Evolutionary conservation across 2,888 invertebrate genomes (phyloP), one percentile per base, ranked within the genome.

Genomic region (Folsomia manolachei): DNA sequence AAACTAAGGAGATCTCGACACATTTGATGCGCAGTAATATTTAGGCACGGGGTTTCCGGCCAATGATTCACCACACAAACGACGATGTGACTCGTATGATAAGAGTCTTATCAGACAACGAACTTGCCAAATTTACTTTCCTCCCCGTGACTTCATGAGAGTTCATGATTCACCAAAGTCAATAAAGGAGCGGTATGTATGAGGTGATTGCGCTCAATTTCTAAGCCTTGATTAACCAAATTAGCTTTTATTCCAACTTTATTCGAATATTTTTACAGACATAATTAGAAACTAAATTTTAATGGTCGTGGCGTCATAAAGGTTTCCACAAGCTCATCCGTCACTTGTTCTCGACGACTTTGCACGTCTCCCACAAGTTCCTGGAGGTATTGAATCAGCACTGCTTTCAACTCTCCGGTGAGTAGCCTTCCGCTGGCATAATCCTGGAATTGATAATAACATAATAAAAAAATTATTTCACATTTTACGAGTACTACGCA

Each of bases 321-420:
- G 80, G 90, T 85, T 79, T 89, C 88, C 70, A 98, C 87, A 26
- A 91, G 84, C 60, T 95, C 95, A 81, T 97, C 95, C 0, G 95
- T 96, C 69, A 99, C 88, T 76, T 87, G 84, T 61, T 90, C 89
- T 73, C 95, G 87, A 51, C 90, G 86, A 81, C 90, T 88, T 86
- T 97, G 95, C 86, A 98, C 95, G 63, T 89, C 88, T 26, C 88
- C 87, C 0, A 98, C 88, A 75, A 96, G 87, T 1, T 92, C 91
- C 39, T 91, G 90, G 23, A 94, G 82, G 27, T 90, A 85, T 60
- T 91, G 91, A 79, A 97, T 94, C 7, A 97, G 88, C 79, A 94
- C 87, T 83, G 93, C 94, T 84, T 99, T 99, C 72, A 99, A 86
- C 84, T 97, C 93, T 0, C 99, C 98, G 0, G 97, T 97, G 39